A percentile compares a stretch with the other conserved stretches of the same genome.
phyloP scores from a whole-genome alignment of 2,797 vertebrate genomes.

The Dryobates pubescens region DNA sequence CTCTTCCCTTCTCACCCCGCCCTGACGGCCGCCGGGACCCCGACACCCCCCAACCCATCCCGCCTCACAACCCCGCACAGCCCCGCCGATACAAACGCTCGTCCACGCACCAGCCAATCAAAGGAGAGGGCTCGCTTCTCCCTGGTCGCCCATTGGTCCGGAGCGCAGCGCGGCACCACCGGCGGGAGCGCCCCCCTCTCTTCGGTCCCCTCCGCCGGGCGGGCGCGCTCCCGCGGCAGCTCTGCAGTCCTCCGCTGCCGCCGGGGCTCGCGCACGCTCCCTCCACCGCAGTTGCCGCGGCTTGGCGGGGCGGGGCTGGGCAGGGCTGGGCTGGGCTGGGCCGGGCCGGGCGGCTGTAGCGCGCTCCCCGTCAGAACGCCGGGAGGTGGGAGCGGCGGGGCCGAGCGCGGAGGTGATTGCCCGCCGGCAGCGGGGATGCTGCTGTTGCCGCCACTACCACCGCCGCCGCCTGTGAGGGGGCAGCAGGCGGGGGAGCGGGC shows the following conservation, averaged over 20 bases:
- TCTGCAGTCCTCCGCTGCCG: not conserved
- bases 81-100: not conserved
- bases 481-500: conserved; percentile 6
- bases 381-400: not conserved
- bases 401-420: not conserved
- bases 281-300: not conserved
- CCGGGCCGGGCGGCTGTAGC: not conserved
- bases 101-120: not conserved
- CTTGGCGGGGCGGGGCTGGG: not conserved
- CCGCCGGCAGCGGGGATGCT: conserved; percentile 33
- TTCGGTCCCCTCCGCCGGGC: not conserved
- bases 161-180: too few species aligned
- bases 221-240: conserved; percentile 27
- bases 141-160: not conserved
- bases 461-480: not conserved
- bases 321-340: not conserved
- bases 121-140: not conserved
- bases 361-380: not conserved
- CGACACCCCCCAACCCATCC: accelerated
- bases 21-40: too few species aligned
- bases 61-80: not conserved
- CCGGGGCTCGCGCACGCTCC: not conserved
- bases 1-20: not conserved
- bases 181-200: not conserved
- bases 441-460: not conserved